Conservation (phyloP, 2,113 vertebrate species). For the Pomatostomus ruficeps region DNA sequence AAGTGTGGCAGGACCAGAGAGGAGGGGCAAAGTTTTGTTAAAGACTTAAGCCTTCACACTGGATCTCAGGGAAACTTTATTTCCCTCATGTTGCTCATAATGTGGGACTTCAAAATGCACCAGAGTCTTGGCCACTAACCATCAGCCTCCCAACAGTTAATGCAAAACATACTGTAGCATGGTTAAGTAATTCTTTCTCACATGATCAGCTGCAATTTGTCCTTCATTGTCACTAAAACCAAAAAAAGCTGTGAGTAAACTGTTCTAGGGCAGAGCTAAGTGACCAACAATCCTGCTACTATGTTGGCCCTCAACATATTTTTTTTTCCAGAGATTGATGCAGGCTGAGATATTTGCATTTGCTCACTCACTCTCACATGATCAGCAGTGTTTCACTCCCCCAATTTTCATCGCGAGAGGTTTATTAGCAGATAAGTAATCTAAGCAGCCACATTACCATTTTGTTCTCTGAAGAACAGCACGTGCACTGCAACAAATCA, state of each 20-base stretch:
- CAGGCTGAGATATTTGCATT: neutral
- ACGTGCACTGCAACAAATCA: neutral
- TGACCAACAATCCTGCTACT: neutral
- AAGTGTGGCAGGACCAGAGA: neutral
- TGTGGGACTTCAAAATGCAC: neutral
- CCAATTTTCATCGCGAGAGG: rapidly evolving
- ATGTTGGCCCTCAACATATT: neutral
- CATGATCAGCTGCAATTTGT: neutral
- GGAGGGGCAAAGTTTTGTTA: neutral
- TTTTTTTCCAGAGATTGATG: neutral
- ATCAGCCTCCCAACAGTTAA: neutral
- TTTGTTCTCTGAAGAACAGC: neutral
- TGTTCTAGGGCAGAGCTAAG: neutral
- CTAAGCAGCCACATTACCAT: neutral
- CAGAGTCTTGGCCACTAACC: neutral
- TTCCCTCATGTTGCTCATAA: neutral
- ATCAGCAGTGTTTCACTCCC: neutral
- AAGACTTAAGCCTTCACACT: neutral
- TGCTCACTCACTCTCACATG: neutral
- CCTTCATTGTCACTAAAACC: neutral
- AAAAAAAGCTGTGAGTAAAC: neutral
- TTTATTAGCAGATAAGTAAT: neutral
- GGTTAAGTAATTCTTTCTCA: neutral
- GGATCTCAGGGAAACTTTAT: neutral
- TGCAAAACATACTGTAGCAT: neutral